Percentiles rank a stretch among this genome's conserved stretches.
Conservation (phyloP, 2,113 vertebrate genomes). For the Potamarius usumacintae region DNA sequence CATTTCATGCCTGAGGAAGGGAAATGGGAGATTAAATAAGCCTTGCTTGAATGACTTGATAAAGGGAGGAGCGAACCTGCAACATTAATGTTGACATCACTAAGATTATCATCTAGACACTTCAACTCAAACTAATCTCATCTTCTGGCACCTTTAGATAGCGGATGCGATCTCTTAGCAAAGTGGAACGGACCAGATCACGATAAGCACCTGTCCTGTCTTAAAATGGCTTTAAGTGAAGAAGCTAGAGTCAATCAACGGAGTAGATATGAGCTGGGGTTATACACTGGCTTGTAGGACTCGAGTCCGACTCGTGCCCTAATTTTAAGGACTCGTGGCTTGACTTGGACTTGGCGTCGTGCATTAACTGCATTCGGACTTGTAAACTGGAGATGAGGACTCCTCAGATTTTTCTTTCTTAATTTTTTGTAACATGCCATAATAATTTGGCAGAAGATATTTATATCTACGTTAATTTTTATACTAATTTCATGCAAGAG, state of each 20-base stretch:
- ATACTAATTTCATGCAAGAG: too few species aligned
- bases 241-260: constrained; percentile 60
- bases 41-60: constrained; percentile 44
- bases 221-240: constrained; percentile 56
- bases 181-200: constrained; percentile 58
- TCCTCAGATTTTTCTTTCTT: too few species aligned
- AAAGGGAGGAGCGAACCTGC: constrained; percentile 48
- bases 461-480: too few species aligned
- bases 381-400: too few species aligned
- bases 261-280: constrained; percentile 65
- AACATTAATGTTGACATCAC: constrained; percentile 44
- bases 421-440: too few species aligned
- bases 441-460: too few species aligned
- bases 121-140: constrained; percentile 57
- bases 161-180: constrained; percentile 52
- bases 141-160: constrained; percentile 55
- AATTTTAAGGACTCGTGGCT: too few species aligned
- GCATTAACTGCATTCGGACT: too few species aligned
- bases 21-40: constrained; percentile 52
- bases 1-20: not conserved
- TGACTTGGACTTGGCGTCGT: too few species aligned
- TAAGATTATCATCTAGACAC: constrained; percentile 53
- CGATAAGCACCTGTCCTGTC: constrained; percentile 58
- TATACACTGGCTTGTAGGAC: constrained; percentile 39
- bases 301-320: too few species aligned